Base-by-base conservation (phyloP, 2,888 invertebrate species). In the Noctua comes region DNA sequence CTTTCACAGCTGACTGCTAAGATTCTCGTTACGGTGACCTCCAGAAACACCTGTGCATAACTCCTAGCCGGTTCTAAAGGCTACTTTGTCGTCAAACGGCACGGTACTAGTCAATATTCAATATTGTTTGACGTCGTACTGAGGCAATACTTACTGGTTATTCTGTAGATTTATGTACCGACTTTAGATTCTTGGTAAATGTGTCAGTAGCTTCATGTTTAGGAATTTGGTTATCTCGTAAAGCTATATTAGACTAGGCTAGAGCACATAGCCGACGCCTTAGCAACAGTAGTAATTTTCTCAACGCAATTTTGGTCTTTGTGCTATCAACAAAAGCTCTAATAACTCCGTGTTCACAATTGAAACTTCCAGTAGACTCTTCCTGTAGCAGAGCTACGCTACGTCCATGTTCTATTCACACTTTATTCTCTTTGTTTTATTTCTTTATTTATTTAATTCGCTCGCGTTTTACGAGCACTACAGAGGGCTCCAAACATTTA, bases 11-110 rank as follows among this genome's bases (percentile, higher is more conserved):
- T 87, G 88, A 87, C 78, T 75, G 79, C 24, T 85, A 79, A 79
- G 85, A 79, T 85, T 88, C 79, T 88, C 83, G 86, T 77, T 83
- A 80, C 71, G 40, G 66, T 85, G 89, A 88, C 88, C 88, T 88
- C 87, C 79, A 88, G 68, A 80, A 82, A 88, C 88, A 88, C 88
- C 88, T 88, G 87, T 85, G 79, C 83, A 85, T 87, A 88, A 72
- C 86, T 87, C 76, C 79, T 77, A 88, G 88, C 85, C 83, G 85
- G 89, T 88, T 88, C 73, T 83, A 59, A 87, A 88, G 87, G 85
- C 87, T 85, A 83, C 73, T 68, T 88, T 82, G 80, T 85, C 73
- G 87, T 85, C 80, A 84, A 79, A 81, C 72, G 62, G 24, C 75
- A 81, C 68, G 24, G 27, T 74, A 73, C 46, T 82, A 76, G 75